A percentile compares a stretch with the other conserved stretches of the same genome.
Conservation (phyloP, 1,140 invertebrate species). For the Drosophila bipectinata region DNA sequence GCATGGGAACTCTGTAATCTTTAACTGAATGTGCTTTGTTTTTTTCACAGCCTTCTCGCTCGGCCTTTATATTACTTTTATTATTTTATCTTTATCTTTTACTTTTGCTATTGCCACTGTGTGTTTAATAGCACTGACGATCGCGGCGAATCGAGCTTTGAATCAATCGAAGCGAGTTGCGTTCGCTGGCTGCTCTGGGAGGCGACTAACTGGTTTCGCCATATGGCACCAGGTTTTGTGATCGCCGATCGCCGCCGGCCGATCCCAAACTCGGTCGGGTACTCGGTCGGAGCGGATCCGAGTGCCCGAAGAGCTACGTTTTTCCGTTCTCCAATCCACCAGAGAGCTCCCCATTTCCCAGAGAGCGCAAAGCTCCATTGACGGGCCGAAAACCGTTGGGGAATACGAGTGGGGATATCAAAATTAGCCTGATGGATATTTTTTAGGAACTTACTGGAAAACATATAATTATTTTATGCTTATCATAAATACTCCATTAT, state of each 20-base stretch:
- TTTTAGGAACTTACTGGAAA: conserved; percentile 22
- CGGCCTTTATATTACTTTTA: conserved; percentile 23
- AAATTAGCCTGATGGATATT: conserved; percentile 23
- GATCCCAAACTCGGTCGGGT: conserved; percentile 2
- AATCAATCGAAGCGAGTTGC: conserved; percentile 26
- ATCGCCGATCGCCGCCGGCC: conserved; percentile 17
- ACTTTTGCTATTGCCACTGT: conserved; percentile 19
- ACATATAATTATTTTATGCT: no score
- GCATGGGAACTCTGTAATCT: conserved; percentile 48
- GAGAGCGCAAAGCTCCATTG: background rate
- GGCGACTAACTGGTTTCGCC: conserved; percentile 79
- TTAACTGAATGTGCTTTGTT: conserved; percentile 31
- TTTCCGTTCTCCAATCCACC: background rate
- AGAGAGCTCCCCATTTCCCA: background rate
- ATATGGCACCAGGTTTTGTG: conserved; percentile 70
- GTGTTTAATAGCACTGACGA: conserved; percentile 26
- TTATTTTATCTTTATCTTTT: conserved; percentile 20
- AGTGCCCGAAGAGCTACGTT: conserved; percentile 3
- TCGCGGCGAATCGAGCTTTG: conserved; percentile 15
- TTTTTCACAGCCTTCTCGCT: conserved; percentile 10
- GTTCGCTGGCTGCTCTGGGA: conserved; percentile 51
- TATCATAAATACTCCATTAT: background rate
- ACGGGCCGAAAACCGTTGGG: background rate
- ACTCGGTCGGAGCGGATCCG: background rate
- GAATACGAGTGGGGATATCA: background rate